Base-by-base conservation (phyloP, 2,113 vertebrate species). In the Athene cunicularia region DNA sequence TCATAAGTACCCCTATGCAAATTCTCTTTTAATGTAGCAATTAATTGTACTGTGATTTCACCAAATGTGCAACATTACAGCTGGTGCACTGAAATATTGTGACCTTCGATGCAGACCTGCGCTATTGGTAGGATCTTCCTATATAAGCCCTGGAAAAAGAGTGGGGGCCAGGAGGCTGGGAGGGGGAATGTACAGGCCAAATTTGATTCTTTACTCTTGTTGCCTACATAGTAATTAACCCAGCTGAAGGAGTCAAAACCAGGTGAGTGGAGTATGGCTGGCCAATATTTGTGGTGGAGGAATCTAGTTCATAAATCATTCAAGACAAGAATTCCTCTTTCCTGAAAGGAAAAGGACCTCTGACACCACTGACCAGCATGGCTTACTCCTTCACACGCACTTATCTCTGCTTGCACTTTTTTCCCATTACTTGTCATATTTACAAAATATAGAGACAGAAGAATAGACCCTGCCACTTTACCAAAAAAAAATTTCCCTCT, bases 1-100 rank as follows among this genome's bases (percentile, higher is more conserved):
- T 88, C 87, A 68, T 91, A 86, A 95, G 75, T 77, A 73, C 15
- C 52, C 49, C 49, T 41, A 49, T 92, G 88, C 58, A 93, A 89
- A 80, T 92, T 96, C 79, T 82, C 49, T 81, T 95, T 90, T 95
- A 86, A 95, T 91, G 68, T 90, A 73, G 43, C 19, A 33, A 74
- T 91, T 92, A 82, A 94, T 96, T 84, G 50, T 80, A 53, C 27
- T 67, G 30, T 95, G 86, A 91, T 95, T 90, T 90, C 62, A 79
- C 24, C 37, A 86, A 60, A 80, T 63, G 39, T 59, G n/a, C 60
- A 93, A 13, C 47, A 47, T 62, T 81, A n/a, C 67, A 91, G 75
- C 59, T 95, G 66, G 47, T 84, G 47, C 47, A 80, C 59, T 8
- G 7, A 86, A 90, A 76, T 64, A 64, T 13, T 63, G 32, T 50